Percentiles rank a stretch among this genome's conserved stretches.
Evolutionary conservation across 2,113 vertebrate species (phyloP).

Genomic region (Urocitellus parryii): DNA sequence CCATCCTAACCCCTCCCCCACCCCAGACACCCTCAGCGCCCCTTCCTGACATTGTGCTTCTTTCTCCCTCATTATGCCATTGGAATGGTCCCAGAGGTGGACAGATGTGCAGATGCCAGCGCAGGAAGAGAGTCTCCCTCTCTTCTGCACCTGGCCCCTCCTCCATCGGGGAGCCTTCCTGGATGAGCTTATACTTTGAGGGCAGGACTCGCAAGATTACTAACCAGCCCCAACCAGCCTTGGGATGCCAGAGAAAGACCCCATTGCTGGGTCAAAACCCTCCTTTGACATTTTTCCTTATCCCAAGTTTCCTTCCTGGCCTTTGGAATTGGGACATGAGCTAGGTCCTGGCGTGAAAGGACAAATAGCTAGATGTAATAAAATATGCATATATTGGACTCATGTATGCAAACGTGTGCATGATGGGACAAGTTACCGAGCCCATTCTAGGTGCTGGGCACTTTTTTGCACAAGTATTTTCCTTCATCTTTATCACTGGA

Average conservation of each 20-base stretch:
- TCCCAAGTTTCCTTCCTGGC: neutral
- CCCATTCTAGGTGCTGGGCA: neutral
- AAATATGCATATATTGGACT: neutral
- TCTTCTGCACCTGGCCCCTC: too few species aligned
- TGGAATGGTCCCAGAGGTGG: neutral
- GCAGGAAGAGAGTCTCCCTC: too few species aligned
- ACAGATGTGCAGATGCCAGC: rapidly evolving
- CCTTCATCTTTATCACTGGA: neutral
- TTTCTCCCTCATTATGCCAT: neutral
- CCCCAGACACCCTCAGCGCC: neutral
- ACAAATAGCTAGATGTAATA: neutral
- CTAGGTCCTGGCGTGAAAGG: neutral
- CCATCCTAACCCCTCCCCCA: neutral
- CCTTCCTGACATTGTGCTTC: too few species aligned
- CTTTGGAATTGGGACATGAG: too few species aligned
- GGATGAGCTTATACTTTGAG: neutral
- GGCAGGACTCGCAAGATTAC: neutral
- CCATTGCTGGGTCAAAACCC: neutral
- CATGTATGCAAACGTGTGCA: too few species aligned
- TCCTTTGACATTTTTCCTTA: neutral
- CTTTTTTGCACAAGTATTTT: neutral
- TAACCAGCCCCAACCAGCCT: too few species aligned
- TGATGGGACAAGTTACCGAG: neutral
- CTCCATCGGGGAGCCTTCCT: neutral
- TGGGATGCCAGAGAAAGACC: neutral